Conservation (phyloP, 2,797 vertebrate species). For the Cephalopachus bancanus region DNA sequence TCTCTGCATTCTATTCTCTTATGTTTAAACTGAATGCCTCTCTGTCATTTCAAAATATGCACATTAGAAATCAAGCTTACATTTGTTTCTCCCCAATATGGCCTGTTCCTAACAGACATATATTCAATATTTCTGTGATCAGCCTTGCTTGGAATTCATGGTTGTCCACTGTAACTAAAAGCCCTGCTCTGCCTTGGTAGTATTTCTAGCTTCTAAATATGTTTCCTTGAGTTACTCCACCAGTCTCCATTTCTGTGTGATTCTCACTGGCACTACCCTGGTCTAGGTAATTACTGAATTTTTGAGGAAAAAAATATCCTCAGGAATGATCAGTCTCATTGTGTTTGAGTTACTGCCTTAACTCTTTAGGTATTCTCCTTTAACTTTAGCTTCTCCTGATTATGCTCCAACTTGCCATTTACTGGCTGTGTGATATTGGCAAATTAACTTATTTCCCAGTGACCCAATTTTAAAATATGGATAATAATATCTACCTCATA, state of each 20-base stretch:
- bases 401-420: not conserved
- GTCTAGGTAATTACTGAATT: not conserved
- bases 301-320: too few relatives aligned
- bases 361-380: not conserved
- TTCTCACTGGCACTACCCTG: not conserved
- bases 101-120: not conserved
- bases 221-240: not conserved
- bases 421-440: not conserved
- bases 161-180: not conserved
- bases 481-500: not conserved
- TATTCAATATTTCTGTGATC: not conserved
- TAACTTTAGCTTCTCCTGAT: not conserved
- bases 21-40: not conserved
- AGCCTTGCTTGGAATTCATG: not conserved
- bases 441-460: slow-evolving; percentile 56
- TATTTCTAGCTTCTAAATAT: not conserved
- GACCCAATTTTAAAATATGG: not conserved
- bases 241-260: not conserved
- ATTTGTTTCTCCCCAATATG: not conserved
- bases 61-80: not conserved
- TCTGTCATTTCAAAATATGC: not conserved
- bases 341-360: not conserved
- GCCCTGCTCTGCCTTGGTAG: not conserved
- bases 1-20: not conserved
- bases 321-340: too few relatives aligned